Evolutionary conservation across 2,888 invertebrate species (phyloP).

Genomic region (Caprella mutica): DNA sequence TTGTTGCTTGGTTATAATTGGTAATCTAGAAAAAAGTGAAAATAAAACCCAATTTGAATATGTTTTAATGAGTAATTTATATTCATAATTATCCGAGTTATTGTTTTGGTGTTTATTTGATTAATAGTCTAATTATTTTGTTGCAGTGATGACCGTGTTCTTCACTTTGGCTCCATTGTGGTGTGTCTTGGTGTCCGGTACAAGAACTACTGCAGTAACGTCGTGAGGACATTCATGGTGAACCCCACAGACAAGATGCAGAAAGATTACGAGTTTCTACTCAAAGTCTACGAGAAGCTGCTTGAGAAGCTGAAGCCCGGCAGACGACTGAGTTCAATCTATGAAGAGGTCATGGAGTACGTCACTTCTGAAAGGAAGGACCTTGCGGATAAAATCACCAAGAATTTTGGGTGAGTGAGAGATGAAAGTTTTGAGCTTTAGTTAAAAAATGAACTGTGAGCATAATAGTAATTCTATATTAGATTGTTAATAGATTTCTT

Average conservation of each 20-base stretch:
- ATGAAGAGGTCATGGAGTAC: constrained; percentile 64
- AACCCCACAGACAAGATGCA: constrained; percentile 66
- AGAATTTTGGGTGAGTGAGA: constrained; percentile 64
- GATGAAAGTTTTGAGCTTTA: too few relatives aligned
- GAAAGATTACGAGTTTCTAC: constrained; percentile 80
- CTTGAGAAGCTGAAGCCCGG: constrained; percentile 72
- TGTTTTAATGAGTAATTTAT: too few relatives aligned
- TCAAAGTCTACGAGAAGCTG: constrained; percentile 80
- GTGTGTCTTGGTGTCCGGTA: constrained; percentile 90
- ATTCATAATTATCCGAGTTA: too few relatives aligned
- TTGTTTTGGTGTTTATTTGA: background rate
- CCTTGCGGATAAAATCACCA: constrained; percentile 78
- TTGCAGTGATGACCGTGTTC: constrained; percentile 75
- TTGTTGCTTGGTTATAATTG: background rate
- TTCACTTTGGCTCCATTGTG: constrained; percentile 93
- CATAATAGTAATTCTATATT: too few relatives aligned
- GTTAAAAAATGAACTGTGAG: too few relatives aligned
- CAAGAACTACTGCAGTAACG: constrained; percentile 95
- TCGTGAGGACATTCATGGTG: constrained; percentile 87
- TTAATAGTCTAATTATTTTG: constrained; percentile 9
- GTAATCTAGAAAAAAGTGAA: background rate
- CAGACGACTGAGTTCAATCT: constrained; percentile 71
- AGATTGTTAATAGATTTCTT: too few relatives aligned
- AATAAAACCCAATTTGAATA: too few relatives aligned
- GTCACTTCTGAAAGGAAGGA: constrained; percentile 77